Conservation (phyloP, 2,113 vertebrate species). For the Tapirus terrestris region DNA sequence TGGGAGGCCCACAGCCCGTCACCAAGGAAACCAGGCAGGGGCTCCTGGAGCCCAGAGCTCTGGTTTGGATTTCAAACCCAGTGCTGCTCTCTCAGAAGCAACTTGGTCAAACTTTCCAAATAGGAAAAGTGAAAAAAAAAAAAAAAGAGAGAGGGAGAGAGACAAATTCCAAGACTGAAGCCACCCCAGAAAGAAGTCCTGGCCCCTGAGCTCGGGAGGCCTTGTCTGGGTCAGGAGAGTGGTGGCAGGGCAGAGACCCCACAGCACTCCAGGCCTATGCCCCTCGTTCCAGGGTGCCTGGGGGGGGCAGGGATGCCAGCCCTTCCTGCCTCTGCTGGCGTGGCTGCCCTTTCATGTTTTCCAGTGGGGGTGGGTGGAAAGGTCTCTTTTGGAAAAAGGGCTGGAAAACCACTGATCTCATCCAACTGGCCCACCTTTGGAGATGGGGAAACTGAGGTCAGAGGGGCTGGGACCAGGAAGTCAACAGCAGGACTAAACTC, state of each 20-base stretch:
- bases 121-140: not conserved
- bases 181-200: not conserved
- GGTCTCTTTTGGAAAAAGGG: slow-evolving; percentile 53
- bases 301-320: not conserved
- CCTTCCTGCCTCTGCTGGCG: not conserved
- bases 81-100: not conserved
- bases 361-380: not conserved
- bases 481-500: not conserved
- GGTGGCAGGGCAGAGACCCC: not conserved
- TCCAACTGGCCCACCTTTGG: slow-evolving; percentile 15
- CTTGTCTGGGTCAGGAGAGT: not conserved
- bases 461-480: not conserved
- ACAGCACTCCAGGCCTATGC: accelerated
- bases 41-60: not conserved
- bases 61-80: slow-evolving; percentile 31
- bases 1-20: not conserved
- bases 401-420: slow-evolving; percentile 71
- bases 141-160: too few relatives aligned
- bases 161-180: not conserved
- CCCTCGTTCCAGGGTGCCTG: not conserved
- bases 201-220: not conserved
- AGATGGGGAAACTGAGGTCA: slow-evolving; percentile 58
- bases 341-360: slow-evolving; percentile 42
- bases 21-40: slow-evolving; percentile 31
- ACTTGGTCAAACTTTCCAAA: slow-evolving; percentile 70